Evolutionary conservation across 2,797 vertebrate species (phyloP).

Genomic region (Eremophila alpestris): DNA sequence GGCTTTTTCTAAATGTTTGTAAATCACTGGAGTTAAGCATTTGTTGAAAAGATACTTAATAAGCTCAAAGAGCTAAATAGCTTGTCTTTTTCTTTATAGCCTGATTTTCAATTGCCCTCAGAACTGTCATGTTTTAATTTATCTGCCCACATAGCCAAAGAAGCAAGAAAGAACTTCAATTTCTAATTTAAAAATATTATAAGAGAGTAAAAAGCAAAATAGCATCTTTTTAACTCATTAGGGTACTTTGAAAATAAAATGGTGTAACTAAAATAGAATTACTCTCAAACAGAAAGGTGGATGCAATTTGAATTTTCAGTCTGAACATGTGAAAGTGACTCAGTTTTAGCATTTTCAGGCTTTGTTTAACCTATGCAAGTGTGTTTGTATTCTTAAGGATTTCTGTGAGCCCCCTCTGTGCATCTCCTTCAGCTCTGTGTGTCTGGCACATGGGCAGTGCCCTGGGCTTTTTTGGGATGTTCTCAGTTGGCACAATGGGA

Average conservation of each 20-base stretch:
- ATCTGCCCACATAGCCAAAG: not conserved
- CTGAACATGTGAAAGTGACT: not conserved
- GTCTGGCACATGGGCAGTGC: not conserved
- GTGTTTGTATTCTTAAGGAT: not conserved
- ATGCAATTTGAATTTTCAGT: not conserved
- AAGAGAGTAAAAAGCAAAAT: not conserved
- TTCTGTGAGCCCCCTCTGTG: not conserved
- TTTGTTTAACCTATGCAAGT: not conserved
- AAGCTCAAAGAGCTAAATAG: not conserved
- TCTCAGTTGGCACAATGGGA: not conserved
- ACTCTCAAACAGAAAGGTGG: not conserved
- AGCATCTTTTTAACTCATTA: not conserved
- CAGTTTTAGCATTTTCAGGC: not conserved
- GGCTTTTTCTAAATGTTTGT: not conserved
- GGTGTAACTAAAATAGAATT: not conserved
- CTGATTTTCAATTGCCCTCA: not conserved
- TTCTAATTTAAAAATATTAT: slow-evolving; percentile 8
- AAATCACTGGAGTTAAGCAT: not conserved
- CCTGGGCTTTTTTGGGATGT: not conserved
- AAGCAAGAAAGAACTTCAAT: not conserved
- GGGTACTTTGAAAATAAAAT: not conserved
- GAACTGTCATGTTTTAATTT: not conserved
- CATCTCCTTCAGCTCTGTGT: not conserved
- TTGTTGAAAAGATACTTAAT: not conserved
- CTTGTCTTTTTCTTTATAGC: not conserved